Conservation (phyloP, 2,888 invertebrate species). For the Chalcis sispes region DNA sequence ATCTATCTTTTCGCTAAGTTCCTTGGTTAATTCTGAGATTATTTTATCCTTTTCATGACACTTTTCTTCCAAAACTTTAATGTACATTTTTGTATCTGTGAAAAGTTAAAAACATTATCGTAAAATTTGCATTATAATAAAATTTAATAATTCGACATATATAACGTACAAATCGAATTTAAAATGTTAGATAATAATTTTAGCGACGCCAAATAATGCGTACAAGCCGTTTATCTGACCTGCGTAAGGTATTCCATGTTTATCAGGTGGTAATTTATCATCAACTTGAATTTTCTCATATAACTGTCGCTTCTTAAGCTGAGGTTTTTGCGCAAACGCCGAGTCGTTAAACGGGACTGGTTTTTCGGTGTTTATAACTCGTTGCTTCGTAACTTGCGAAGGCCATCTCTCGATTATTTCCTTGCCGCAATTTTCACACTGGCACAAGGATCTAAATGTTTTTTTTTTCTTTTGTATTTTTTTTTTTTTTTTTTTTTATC, state of each 20-base stretch:
- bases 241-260: not conserved
- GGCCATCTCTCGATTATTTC: slow-evolving; percentile 10
- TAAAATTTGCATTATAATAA: no score
- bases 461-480: no score
- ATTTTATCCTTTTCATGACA: slow-evolving; percentile 27
- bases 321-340: not conserved
- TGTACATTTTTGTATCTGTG: slow-evolving; percentile 15
- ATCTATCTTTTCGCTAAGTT: not conserved
- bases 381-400: no score
- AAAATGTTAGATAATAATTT: no score
- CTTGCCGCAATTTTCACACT: slow-evolving; percentile 42
- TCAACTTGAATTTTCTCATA: no score
- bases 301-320: not conserved
- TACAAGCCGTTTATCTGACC: no score
- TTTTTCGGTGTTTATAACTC: not conserved
- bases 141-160: no score
- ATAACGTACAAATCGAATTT: no score
- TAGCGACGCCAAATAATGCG: no score
- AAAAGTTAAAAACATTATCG: not conserved
- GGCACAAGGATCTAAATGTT: not conserved
- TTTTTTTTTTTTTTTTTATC: no score
- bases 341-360: not conserved
- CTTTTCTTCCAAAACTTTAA: slow-evolving; percentile 15
- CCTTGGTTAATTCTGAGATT: not conserved
- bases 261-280: no score